Base-by-base conservation (phyloP, 2,888 invertebrate species). In the Drosophila imparisetae region DNA sequence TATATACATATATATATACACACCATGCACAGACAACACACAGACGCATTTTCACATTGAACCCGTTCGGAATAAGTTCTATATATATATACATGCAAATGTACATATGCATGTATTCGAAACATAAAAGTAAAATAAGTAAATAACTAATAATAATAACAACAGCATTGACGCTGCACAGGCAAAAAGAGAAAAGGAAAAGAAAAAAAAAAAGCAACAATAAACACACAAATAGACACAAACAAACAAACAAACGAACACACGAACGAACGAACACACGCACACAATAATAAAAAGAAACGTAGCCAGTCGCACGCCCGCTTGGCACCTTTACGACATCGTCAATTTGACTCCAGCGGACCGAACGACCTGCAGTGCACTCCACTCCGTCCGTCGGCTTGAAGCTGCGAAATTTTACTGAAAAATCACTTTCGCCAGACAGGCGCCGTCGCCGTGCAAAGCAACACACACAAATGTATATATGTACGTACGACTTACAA, bases 361-460 rank as follows among this genome's bases (percentile, higher is more conserved):
- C 70, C 80, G 75, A 80, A 71, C 76, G 70, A 80, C 70, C 64
- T 66, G 67, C 59, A 64, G 60, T 72, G 63, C 74, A 59, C 40
- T 67, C 54, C 66, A 60, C 75, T 72, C 68, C 77, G 66, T 69
- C 77, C 77, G 72, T 32, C 81, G 60, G 52, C 77, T 62, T 80
- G 83, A 86, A 78, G 82, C 78, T 78, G 71, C 69, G 64, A 77
- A 83, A 81, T 79, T 59, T 86, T 80, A 81, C 80, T 81, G 73
- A 80, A 86, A 84, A 85, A 85, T 80, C 86, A 85, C 86, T 86
- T 86, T 86, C 85, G 85, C 85, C 86, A 83, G 79, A 78, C 78
- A 78, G 78, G 81, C 78, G 78, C 78, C 78, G 78, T 72, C 81
- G 77, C 81, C 77, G 81, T 80, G 77, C 81, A 69, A 69, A 76